These are phyloP conservation scores for Acronicta aceris DNA, from an alignment of 2,888 invertebrate species.

Conservation along the genomic window DNA sequence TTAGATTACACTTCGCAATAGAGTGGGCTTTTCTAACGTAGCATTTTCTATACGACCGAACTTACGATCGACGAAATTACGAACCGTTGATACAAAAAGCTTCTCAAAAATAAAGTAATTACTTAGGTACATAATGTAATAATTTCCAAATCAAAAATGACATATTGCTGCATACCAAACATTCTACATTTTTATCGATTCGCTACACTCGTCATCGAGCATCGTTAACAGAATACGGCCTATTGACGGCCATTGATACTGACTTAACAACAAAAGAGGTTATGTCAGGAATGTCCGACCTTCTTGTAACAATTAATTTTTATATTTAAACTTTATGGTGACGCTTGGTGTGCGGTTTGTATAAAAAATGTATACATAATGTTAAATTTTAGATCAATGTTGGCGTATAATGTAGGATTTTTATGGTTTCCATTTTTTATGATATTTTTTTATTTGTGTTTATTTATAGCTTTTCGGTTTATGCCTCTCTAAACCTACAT, in stretches of 20 bases:
- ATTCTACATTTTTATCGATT: conserved; percentile 33
- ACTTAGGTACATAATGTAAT: no score
- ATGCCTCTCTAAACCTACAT: background rate
- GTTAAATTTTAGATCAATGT: conserved; percentile 21
- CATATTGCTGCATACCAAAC: background rate
- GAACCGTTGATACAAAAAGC: no score
- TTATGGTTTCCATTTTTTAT: conserved; percentile 39
- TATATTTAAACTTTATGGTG: conserved; percentile 33
- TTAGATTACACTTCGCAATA: no score
- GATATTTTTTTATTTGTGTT: conserved; percentile 22
- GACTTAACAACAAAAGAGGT: conserved; percentile 30
- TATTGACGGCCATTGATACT: conserved; percentile 39
- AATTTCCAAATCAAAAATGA: no score
- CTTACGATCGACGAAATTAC: no score
- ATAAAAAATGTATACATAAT: conserved; percentile 5
- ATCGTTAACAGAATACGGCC: conserved; percentile 41
- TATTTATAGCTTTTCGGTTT: conserved; percentile 29
- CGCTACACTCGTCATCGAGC: conserved; percentile 39
- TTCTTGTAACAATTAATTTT: conserved; percentile 49
- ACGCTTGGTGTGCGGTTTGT: conserved; percentile 19
- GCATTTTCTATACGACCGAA: no score
- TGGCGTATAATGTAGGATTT: conserved; percentile 6
- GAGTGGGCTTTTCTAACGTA: no score
- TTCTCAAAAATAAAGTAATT: no score
- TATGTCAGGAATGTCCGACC: conserved; percentile 51